Conservation (phyloP, 53 echinoderm and acorn worm species). For the Paelopatides confundens region DNA sequence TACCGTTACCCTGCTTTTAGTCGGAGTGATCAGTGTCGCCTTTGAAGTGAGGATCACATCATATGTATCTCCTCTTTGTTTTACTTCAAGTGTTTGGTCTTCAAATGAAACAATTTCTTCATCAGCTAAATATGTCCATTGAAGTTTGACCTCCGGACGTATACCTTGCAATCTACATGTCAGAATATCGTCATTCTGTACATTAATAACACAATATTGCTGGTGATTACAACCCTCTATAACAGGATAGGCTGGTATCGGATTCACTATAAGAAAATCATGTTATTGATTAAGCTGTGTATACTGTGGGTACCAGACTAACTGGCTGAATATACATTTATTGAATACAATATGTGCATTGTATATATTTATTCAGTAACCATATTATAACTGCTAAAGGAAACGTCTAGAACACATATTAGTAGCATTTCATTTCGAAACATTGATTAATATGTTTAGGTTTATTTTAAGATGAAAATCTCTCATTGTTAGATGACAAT, state of each 20-base stretch:
- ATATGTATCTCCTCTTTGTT: not conserved
- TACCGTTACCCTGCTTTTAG: not conserved
- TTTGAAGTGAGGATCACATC: not conserved
- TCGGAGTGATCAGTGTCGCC: not conserved
- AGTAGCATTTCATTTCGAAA: no score
- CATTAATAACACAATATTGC: not conserved
- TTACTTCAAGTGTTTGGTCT: not conserved
- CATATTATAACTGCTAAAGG: no score
- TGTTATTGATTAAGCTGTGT: no score
- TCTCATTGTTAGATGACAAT: no score
- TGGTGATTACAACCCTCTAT: not conserved
- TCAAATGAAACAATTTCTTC: not conserved
- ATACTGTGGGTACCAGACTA: no score
- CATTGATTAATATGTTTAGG: no score
- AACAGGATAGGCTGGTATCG: not conserved
- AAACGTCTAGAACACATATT: no score
- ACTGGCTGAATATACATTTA: no score
- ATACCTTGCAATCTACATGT: not conserved
- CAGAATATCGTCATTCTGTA: not conserved
- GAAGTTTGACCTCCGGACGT: not conserved
- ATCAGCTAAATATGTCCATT: not conserved
- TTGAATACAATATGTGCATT: no score
- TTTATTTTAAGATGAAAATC: no score
- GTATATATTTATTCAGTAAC: no score
- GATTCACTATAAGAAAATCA: not conserved